A percentile compares a stretch with the other conserved stretches of the same genome.
Evolutionary conservation across 1,140 invertebrate genomes (phyloP).

Genomic region (Pseudomyrmex flavicornis): DNA sequence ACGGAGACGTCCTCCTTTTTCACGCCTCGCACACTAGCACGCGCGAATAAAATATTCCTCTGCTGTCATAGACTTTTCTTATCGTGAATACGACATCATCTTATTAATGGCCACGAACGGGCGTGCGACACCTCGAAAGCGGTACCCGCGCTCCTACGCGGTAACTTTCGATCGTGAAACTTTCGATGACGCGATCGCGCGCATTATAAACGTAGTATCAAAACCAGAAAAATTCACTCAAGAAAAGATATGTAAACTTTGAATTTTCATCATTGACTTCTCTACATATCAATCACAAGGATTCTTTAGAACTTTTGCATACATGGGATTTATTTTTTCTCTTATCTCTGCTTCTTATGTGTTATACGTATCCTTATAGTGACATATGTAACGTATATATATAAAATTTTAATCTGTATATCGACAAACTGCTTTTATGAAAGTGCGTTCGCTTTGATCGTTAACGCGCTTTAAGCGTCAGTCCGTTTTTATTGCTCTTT

Average conservation of each 20-base stretch:
- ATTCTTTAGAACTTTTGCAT: conserved; percentile 16
- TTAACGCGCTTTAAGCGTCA: too few relatives aligned
- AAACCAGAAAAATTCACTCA: conserved; percentile 23
- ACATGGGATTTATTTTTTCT: conserved; percentile 22
- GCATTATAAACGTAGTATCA: conserved; percentile 43
- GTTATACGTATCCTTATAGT: too few relatives aligned
- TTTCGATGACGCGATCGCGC: conserved; percentile 64
- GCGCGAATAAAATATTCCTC: conserved; percentile 66
- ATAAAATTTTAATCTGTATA: too few relatives aligned
- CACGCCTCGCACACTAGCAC: conserved; percentile 35
- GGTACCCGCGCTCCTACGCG: conserved; percentile 61
- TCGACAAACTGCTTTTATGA: too few relatives aligned
- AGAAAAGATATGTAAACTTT: conserved; percentile 33
- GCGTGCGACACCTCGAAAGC: conserved; percentile 56
- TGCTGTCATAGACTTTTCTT: conserved; percentile 65
- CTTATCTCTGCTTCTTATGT: too few relatives aligned
- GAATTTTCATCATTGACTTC: conserved; percentile 1
- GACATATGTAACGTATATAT: too few relatives aligned
- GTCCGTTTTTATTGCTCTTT: too few relatives aligned
- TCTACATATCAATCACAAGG: conserved; percentile 7
- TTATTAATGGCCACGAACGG: conserved; percentile 62
- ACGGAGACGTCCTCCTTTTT: conserved; percentile 23
- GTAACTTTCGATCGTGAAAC: conserved; percentile 71
- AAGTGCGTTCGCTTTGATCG: too few relatives aligned
- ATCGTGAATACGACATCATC: conserved; percentile 56